Percentiles rank a stretch among this genome's conserved stretches.
Evolutionary conservation across 1,140 invertebrate species (phyloP).

Genomic region (Arion vulgaris): DNA sequence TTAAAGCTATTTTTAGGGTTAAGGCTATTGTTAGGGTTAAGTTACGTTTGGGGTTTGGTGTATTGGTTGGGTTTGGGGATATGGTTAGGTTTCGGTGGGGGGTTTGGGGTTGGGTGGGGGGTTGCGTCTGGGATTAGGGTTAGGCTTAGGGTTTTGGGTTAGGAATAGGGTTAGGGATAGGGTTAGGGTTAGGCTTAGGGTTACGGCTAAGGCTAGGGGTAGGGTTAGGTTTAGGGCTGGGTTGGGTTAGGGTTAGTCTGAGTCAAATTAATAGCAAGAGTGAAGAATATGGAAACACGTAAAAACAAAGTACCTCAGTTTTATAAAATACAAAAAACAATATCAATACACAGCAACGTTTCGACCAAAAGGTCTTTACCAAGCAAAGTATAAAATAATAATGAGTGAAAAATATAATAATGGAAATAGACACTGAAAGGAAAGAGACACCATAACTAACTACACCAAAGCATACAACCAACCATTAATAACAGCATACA

Average conservation of each 20-base stretch:
- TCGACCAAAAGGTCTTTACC: no score
- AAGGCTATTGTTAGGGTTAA: constrained; percentile 42
- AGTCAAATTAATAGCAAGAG: no score
- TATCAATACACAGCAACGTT: no score
- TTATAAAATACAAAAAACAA: no score
- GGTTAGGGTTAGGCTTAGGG: constrained; percentile 46
- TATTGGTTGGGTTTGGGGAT: constrained; percentile 45
- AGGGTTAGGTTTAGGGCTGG: constrained; percentile 31
- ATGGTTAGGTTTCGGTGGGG: constrained; percentile 40
- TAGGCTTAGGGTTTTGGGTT: constrained; percentile 17
- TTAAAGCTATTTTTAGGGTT: constrained; percentile 45
- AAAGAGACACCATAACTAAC: no score
- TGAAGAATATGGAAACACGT: no score
- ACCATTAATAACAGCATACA: no score
- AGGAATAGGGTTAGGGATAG: constrained; percentile 11
- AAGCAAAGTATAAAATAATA: no score
- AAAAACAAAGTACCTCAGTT: no score
- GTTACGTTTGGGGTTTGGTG: constrained; percentile 43
- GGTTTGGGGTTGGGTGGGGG: constrained; percentile 43
- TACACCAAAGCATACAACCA: no score
- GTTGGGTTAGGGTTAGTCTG: constrained; percentile 43
- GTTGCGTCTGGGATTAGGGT: constrained; percentile 26
- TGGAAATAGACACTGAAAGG: no score
- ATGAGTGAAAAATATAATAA: no score
- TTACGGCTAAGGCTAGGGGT: constrained; percentile 43